Percentiles rank a stretch among this genome's conserved stretches.
phyloP scores from a whole-genome alignment of 37 sponge, comb jelly and placozoan species.

The Diacarnus erythraeanus region DNA sequence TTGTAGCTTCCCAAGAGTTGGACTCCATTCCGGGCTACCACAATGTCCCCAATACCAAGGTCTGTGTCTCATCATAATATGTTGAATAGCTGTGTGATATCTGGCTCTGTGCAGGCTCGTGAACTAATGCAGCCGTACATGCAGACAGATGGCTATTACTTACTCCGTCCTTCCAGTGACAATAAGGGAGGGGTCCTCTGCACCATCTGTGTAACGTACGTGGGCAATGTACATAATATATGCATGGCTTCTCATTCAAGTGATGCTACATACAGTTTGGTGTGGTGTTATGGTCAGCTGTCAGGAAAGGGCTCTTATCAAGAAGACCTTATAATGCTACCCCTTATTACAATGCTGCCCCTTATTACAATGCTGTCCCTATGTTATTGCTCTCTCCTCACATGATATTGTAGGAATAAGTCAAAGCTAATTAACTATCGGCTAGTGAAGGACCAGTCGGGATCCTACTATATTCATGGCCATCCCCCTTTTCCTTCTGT shows the following conservation, averaged over 20 bases:
- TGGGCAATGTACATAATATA: not conserved
- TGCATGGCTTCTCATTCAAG: not conserved
- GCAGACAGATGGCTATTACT: conserved; percentile 43
- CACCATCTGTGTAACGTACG: conserved; percentile 65
- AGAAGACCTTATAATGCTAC: too few species aligned
- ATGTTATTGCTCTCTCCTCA: not conserved
- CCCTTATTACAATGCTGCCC: too few species aligned
- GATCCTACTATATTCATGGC: conserved; percentile 17
- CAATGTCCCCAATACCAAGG: conserved; percentile 13
- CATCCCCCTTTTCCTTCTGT: conserved; percentile 22
- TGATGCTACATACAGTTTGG: too few species aligned
- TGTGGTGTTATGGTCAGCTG: too few species aligned
- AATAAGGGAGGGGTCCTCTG: conserved; percentile 32
- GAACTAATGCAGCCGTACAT: conserved; percentile 40
- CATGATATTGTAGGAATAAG: conserved; percentile 37
- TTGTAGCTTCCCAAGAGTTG: not conserved
- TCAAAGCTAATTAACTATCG: conserved; percentile 50
- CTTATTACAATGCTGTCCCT: too few species aligned
- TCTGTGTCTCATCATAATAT: not conserved
- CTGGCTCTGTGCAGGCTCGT: conserved; percentile 37
- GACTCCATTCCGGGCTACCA: conserved; percentile 11
- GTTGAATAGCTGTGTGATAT: not conserved
- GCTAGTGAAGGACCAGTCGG: conserved; percentile 21
- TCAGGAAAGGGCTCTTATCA: too few species aligned
- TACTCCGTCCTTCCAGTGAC: conserved; percentile 31